These are phyloP conservation scores for Cheilosia impressa DNA, from an alignment of 2,888 invertebrate species.

Conservation along the genomic window DNA sequence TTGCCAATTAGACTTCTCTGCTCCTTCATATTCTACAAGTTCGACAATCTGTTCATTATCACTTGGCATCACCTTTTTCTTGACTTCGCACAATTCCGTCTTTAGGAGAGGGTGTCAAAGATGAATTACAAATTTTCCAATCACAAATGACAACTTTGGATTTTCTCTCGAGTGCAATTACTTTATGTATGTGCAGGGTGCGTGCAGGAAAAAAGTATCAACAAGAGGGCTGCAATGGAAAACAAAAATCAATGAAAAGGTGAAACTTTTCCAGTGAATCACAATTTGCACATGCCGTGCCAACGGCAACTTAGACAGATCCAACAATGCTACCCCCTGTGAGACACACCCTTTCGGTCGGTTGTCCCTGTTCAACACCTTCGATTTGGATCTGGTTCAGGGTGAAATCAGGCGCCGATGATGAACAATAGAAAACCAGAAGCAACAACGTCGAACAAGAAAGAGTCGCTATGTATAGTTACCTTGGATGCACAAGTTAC, in stretches of 20 bases:
- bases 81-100: slow-evolving; percentile 20
- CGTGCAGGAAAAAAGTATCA: slow-evolving; percentile 2
- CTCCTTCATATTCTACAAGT: too few relatives aligned
- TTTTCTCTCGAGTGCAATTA: slow-evolving; percentile 16
- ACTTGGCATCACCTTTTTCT: neutral
- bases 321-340: slow-evolving; percentile 47
- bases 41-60: neutral
- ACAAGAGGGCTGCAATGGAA: slow-evolving; percentile 4
- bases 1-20: too few relatives aligned
- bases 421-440: slow-evolving; percentile 25
- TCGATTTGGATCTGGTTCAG: slow-evolving; percentile 55
- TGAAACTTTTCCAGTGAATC: slow-evolving; percentile 74
- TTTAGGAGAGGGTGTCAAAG: slow-evolving; percentile 52
- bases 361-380: slow-evolving; percentile 56
- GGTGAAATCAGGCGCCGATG: slow-evolving; percentile 50
- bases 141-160: slow-evolving; percentile 53
- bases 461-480: neutral
- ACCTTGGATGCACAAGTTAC: slow-evolving; percentile 30
- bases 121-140: slow-evolving; percentile 61
- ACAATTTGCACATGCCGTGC: slow-evolving; percentile 70
- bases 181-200: neutral
- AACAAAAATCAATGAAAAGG: slow-evolving; percentile 71
- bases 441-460: neutral
- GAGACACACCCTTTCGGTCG: slow-evolving; percentile 56
- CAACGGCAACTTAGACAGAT: slow-evolving; percentile 58